Conservation (phyloP, 2,888 invertebrate species). For the Nebria brevicollis region DNA sequence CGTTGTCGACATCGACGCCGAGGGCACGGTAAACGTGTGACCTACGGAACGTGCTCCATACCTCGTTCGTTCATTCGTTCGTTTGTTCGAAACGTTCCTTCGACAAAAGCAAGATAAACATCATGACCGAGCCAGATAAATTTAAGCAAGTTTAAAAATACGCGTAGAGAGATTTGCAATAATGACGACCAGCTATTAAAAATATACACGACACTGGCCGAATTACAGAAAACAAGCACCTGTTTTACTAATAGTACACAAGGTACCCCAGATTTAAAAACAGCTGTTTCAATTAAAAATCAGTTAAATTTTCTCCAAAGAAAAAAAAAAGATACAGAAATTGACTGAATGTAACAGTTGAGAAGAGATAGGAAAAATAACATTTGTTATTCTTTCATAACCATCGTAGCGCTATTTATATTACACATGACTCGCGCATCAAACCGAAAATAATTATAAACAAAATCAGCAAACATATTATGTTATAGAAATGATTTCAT, state of each 20-base stretch:
- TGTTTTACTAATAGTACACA: background rate
- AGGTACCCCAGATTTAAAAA: constrained; percentile 29
- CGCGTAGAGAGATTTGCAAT: constrained; percentile 42
- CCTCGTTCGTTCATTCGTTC: constrained; percentile 9
- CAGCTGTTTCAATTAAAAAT: constrained; percentile 17
- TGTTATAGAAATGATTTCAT: background rate
- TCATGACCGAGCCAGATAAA: constrained; percentile 39
- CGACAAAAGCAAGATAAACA: constrained; percentile 32
- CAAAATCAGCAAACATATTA: background rate
- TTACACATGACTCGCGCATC: background rate
- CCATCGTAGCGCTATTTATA: background rate
- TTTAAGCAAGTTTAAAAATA: constrained; percentile 45
- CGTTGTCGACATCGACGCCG: background rate
- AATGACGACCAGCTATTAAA: constrained; percentile 41
- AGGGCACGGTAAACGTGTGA: constrained; percentile 14
- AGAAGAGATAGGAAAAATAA: background rate
- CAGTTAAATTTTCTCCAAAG: background rate
- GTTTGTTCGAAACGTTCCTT: background rate
- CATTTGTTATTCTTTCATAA: background rate
- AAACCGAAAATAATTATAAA: background rate
- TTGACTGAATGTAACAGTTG: background rate
- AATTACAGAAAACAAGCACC: constrained; percentile 30
- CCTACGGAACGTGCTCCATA: constrained; percentile 13
- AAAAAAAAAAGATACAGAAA: background rate
- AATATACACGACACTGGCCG: constrained; percentile 37